Evolutionary conservation across 2,888 invertebrate genomes (phyloP).

Genomic region (Idaea aversata): DNA sequence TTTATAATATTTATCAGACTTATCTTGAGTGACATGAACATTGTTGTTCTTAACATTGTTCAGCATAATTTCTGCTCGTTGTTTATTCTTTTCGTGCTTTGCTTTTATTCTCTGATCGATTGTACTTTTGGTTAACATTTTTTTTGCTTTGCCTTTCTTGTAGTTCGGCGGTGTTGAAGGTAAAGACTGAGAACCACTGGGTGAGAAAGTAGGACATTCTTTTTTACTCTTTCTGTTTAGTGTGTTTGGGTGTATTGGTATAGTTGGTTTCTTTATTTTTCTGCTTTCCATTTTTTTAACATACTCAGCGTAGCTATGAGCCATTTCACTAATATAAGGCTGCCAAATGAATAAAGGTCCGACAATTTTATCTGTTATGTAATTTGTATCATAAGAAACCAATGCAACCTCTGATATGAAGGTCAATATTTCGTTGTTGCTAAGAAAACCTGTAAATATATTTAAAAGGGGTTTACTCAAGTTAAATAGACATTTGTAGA

Average conservation of each 20-base stretch:
- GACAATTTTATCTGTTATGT: constrained; percentile 72
- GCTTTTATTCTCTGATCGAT: constrained; percentile 62
- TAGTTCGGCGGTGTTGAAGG: constrained; percentile 56
- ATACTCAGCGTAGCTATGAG: constrained; percentile 55
- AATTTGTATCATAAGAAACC: constrained; percentile 70
- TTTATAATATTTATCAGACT: constrained; percentile 48
- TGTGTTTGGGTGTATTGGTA: constrained; percentile 59
- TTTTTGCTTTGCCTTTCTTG: constrained; percentile 31
- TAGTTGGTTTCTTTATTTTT: constrained; percentile 54
- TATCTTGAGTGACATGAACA: constrained; percentile 50
- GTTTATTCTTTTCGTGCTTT: constrained; percentile 58
- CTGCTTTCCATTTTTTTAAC: constrained; percentile 52
- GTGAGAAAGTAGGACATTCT: not conserved
- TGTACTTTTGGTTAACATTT: constrained; percentile 58
- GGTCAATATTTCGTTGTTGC: constrained; percentile 65
- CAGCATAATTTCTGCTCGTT: constrained; percentile 51
- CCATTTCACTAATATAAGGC: constrained; percentile 68
- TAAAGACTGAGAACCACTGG: constrained; percentile 10
- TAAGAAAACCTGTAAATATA: constrained; percentile 63
- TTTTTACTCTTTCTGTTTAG: constrained; percentile 52
- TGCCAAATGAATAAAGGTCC: constrained; percentile 72
- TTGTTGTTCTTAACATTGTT: constrained; percentile 53
- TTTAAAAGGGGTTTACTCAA: constrained; percentile 59
- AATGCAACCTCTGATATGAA: constrained; percentile 70
- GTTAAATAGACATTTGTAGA: constrained; percentile 70